Conservation (phyloP, 2,888 invertebrate genomes). For the Cotesia congregata region DNA sequence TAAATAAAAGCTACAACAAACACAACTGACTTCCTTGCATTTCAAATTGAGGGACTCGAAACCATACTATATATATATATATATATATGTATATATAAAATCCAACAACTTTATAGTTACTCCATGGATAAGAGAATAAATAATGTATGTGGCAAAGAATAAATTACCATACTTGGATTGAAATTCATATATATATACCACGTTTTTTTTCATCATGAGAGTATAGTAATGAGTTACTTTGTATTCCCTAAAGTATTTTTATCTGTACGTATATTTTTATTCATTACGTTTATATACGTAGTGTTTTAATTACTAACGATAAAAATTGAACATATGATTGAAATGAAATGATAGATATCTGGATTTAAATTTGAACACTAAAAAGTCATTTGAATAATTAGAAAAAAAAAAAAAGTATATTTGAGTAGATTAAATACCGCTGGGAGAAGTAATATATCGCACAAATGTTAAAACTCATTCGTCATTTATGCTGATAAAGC, state of each 20-base stretch:
- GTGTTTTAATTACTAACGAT: not conserved
- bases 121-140: not conserved
- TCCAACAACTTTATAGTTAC: not conserved
- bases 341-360: not conserved
- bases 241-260: not conserved
- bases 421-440: not conserved
- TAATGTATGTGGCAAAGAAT: not conserved
- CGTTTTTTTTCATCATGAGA: not conserved
- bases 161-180: not conserved
- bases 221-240: not conserved
- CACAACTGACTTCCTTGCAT: conserved; percentile 29
- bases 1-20: conserved; percentile 17
- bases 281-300: not conserved
- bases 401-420: not conserved
- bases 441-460: not conserved
- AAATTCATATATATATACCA: not conserved
- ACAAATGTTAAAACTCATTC: not conserved
- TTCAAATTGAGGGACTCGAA: conserved; percentile 29
- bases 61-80: not conserved
- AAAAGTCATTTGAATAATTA: not conserved
- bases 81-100: conserved; percentile 7
- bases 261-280: not conserved
- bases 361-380: not conserved
- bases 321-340: not conserved
- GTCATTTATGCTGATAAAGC: not conserved